Conservation (phyloP, 1,140 invertebrate genomes). For the Latrodectus geometricus region DNA sequence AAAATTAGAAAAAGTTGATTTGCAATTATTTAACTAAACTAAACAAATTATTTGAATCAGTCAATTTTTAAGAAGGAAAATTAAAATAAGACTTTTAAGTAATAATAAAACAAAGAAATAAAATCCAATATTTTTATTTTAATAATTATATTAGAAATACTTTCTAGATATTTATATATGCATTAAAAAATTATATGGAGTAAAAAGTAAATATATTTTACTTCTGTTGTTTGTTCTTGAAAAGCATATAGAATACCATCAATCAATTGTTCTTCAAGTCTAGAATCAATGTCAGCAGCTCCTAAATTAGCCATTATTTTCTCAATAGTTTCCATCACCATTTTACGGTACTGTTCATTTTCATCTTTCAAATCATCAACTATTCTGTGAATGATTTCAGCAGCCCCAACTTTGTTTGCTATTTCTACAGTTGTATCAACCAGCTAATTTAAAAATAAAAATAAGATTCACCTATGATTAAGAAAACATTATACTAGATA, state of each 20-base stretch:
- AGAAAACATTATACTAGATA: background rate
- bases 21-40: too few species aligned
- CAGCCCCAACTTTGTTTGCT: constrained; percentile 98
- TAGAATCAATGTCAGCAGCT: constrained; percentile 96
- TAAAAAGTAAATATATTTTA: constrained; percentile 66
- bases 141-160: too few species aligned
- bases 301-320: constrained; percentile 98
- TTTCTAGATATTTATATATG: too few species aligned
- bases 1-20: background rate
- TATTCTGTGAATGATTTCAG: constrained; percentile 98
- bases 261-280: constrained; percentile 98
- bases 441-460: constrained; percentile 73
- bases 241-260: constrained; percentile 99
- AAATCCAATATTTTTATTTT: too few species aligned
- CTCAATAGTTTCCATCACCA: constrained; percentile 99
- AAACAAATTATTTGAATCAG: too few species aligned
- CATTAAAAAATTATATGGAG: too few species aligned
- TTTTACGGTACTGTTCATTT: constrained; percentile 99
- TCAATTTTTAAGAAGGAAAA: too few species aligned
- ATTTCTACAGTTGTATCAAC: constrained; percentile 99
- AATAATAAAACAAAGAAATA: too few species aligned
- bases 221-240: constrained; percentile 99
- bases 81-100: too few species aligned
- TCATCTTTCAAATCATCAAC: constrained; percentile 99
- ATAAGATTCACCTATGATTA: background rate